Evolutionary conservation across 1,140 invertebrate species (phyloP).

Genomic region (Drosophila sechellia): DNA sequence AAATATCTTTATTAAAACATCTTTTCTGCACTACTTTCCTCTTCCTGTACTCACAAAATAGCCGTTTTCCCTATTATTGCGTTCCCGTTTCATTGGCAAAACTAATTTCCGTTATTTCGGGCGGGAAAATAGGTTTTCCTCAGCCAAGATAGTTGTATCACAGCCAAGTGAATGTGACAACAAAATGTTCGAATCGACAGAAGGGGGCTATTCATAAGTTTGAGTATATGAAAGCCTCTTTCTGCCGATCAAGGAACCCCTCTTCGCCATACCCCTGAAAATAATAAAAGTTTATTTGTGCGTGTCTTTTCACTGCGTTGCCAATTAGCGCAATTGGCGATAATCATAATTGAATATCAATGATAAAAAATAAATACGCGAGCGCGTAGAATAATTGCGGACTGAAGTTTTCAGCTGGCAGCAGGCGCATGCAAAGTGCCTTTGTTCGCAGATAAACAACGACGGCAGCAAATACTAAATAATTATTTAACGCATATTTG

Average conservation of each 20-base stretch:
- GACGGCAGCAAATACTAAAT: conserved; percentile 50
- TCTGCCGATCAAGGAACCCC: conserved; percentile 1
- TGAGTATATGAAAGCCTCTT: neutral
- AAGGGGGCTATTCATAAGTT: neutral
- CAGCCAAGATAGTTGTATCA: conserved; percentile 14
- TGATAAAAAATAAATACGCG: conserved; percentile 56
- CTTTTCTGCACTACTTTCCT: neutral
- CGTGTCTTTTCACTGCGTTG: conserved; percentile 51
- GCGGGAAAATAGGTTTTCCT: conserved; percentile 16
- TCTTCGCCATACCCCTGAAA: neutral
- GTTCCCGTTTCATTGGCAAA: conserved; percentile 38
- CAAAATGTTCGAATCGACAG: conserved; percentile 6
- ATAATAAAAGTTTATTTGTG: conserved; percentile 52
- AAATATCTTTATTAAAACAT: neutral
- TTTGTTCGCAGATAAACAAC: conserved; percentile 54
- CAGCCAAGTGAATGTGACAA: conserved; percentile 43
- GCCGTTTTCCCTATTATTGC: conserved; percentile 12
- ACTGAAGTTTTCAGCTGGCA: conserved; percentile 29
- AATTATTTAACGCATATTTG: conserved; percentile 66
- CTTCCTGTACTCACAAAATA: neutral
- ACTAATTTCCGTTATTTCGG: conserved; percentile 46
- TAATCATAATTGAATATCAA: conserved; percentile 75
- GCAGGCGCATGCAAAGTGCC: conserved; percentile 26
- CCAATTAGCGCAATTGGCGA: conserved; percentile 65
- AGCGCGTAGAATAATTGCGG: conserved; percentile 21